Percentiles rank a stretch among this genome's conserved stretches.
Conservation (phyloP, 2,113 vertebrate genomes). For the Felis catus region F.catus_Fca126_mat1.0 CM031419.1:4616001-4616500, state of each 20-base stretch:
- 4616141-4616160: fast-evolving
- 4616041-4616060: constrained; percentile 44
- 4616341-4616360: neutral
- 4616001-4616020: neutral
- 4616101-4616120: neutral
- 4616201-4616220: neutral
- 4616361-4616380: neutral
- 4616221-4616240: neutral
- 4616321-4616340: neutral
- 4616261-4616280: neutral
- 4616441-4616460: neutral
- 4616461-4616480: neutral
- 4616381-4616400: fast-evolving
- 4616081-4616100: neutral
- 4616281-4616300: neutral
- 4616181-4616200: neutral
- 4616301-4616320: neutral
- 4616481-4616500: neutral
- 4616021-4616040: neutral
- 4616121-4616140: neutral
- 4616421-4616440: no score
- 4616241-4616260: neutral
- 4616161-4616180: neutral
- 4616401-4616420: neutral
- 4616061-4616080: neutral